Evolutionary conservation across 2,797 vertebrate species (phyloP), one percentile per base, ranked within the genome.

Genomic region (Pipistrellus pygmaeus): DNA sequence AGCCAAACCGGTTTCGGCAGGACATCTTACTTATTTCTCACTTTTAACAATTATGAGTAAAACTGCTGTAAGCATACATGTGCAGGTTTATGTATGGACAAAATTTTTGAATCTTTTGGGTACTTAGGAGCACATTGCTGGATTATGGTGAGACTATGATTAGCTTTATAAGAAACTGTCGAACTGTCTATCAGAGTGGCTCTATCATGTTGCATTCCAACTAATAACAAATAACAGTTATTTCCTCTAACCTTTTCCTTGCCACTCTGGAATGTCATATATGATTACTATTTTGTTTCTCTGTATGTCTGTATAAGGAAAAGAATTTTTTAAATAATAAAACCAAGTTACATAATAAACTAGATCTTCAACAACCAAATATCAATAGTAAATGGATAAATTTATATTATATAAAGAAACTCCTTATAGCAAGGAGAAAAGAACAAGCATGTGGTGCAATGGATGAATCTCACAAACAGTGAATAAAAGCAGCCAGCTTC

Each of bases 181-280:
- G 41, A 80, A 41, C 25, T 41, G 15, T 60, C 53, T 57, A 41
- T 80, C 35, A 41, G 44, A 30, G 25, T 80, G 35, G 25, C 15
- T 80, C 14, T 41, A 30, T 38, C 25, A 60, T 60, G 41, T 80
- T 80, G 35, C 35, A 60, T 41, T 60, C 35, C 10, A 17, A 80
- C 9, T 35, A 41, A 17, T 30, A 27, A 41, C 41, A 55, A 41
- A 80, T 30, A 23, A 41, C 15, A 20, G 15, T 60, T 55, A 86
- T 77, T 80, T 78, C 21, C 35, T 75, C 51, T 89, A 91, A 83
- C 4, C 20, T 85, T 92, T 95, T 89, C 23, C 69, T 91, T 84
- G 46, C 8, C 66, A 87, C 51, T 87, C 51, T 80, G 41, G 41
- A 93, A 94, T 94, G 46, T 78, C 35, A 88, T 66, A 46, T 12